Evolutionary conservation across 1,140 invertebrate species (phyloP).

Genomic region (Halictus rubicundus): DNA sequence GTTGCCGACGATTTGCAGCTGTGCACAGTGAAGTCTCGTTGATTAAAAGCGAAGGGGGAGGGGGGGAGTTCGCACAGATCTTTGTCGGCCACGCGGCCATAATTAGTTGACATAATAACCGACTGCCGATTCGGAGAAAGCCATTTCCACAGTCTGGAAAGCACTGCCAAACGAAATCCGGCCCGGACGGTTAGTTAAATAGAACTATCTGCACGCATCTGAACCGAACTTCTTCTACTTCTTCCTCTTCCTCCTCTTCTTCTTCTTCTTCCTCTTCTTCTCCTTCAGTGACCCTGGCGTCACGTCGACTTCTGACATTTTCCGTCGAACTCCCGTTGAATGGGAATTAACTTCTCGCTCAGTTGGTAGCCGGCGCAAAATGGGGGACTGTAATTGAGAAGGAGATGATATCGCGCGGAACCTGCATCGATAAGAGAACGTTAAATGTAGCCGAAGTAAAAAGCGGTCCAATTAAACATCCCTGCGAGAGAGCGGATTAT

Average conservation of each 20-base stretch:
- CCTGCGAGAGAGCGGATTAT: not conserved
- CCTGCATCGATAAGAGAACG: conserved; percentile 9
- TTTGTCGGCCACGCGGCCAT: no score
- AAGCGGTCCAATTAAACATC: conserved; percentile 5
- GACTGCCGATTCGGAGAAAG: not conserved
- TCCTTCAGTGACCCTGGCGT: not conserved
- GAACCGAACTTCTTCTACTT: not conserved
- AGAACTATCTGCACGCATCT: not conserved
- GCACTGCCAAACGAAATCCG: not conserved
- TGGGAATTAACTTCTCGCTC: conserved; percentile 1
- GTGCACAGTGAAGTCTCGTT: no score
- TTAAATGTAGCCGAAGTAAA: not conserved
- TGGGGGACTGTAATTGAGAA: not conserved
- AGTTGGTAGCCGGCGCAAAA: not conserved
- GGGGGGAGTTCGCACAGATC: no score
- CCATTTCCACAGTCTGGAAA: not conserved
- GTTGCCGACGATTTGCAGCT: no score
- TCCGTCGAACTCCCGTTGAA: conserved; percentile 13
- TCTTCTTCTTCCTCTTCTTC: no score
- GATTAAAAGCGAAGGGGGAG: no score
- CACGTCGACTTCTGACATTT: conserved; percentile 14
- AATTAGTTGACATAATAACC: conserved; percentile 3
- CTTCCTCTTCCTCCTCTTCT: no score
- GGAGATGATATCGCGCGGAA: conserved; percentile 21
- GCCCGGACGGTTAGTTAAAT: not conserved